Conservation (phyloP, 2,113 vertebrate genomes). For the Carettochelys insculpta region DNA sequence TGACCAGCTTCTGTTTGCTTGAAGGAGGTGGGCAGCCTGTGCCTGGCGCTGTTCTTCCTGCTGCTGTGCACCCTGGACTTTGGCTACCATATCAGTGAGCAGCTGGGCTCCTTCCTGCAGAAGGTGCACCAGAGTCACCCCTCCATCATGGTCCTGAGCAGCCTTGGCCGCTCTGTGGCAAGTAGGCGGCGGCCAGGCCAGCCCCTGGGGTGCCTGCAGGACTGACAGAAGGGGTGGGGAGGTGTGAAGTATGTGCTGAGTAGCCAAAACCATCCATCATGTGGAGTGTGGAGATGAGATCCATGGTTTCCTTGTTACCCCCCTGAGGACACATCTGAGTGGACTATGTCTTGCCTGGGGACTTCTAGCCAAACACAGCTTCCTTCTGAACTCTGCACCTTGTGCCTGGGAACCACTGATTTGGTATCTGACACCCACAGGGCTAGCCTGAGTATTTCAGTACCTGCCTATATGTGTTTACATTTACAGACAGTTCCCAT, state of each 20-base stretch:
- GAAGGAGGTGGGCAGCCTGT: constrained; percentile 54
- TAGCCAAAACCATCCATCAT: too few relatives aligned
- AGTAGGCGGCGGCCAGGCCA: constrained; percentile 66
- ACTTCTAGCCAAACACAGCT: not conserved
- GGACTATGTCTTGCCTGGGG: too few relatives aligned
- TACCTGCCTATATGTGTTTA: not conserved
- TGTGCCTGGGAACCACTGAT: not conserved
- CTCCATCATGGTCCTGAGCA: constrained; percentile 80
- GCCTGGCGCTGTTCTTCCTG: constrained; percentile 52
- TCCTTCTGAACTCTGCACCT: not conserved
- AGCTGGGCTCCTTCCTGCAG: constrained; percentile 79
- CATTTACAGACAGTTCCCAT: not conserved
- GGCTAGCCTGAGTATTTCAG: not conserved
- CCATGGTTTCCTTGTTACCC: too few relatives aligned
- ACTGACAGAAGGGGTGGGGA: too few relatives aligned
- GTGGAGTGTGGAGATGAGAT: too few relatives aligned
- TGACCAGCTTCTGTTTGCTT: not conserved
- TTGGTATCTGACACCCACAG: not conserved
- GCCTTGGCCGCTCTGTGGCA: constrained; percentile 84
- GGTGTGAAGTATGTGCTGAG: too few relatives aligned
- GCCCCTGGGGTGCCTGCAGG: too few relatives aligned
- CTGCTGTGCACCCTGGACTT: constrained; percentile 76
- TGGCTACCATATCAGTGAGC: constrained; percentile 75
- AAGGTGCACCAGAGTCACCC: constrained; percentile 66
- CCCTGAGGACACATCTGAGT: too few relatives aligned